Conservation (phyloP, 2,888 invertebrate species). For the Bombylius major region DNA sequence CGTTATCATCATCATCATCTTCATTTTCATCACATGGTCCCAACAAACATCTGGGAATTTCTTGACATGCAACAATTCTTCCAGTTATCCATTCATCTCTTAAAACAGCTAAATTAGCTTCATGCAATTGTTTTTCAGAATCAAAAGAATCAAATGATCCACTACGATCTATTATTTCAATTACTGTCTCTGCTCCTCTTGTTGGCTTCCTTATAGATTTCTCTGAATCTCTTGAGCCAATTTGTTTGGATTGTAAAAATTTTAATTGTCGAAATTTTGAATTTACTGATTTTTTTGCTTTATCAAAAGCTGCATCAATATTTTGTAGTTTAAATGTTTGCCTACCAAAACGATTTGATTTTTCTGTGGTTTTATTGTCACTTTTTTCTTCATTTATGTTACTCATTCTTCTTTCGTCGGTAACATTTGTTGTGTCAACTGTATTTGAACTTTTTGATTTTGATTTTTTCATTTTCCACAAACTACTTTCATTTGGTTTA, state of each 20-base stretch:
- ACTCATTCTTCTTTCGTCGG: not conserved
- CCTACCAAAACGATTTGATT: not conserved
- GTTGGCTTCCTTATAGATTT: not conserved
- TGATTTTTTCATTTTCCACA: slow-evolving; percentile 4
- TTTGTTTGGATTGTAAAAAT: not conserved
- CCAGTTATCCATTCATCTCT: not conserved
- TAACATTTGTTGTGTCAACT: not conserved
- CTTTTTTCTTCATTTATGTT: not conserved
- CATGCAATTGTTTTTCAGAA: not conserved
- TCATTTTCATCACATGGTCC: too few relatives aligned
- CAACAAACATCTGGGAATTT: not conserved
- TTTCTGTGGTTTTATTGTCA: not conserved
- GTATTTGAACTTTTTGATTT: not conserved
- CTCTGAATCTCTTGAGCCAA: not conserved
- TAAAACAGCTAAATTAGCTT: not conserved
- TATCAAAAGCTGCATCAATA: slow-evolving; percentile 7
- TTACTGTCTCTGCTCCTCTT: not conserved
- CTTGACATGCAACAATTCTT: not conserved
- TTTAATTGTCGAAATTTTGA: slow-evolving; percentile 1
- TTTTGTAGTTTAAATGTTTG: not conserved
- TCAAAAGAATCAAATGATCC: not conserved
- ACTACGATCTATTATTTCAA: not conserved
- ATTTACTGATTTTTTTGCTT: slow-evolving; percentile 5
- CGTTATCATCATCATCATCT: not conserved
- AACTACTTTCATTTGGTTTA: slow-evolving; percentile 8